Evolutionary conservation across 2,888 invertebrate species (phyloP), one percentile per base, ranked within the genome.

Genomic region (Ophonus ardosiacus): DNA sequence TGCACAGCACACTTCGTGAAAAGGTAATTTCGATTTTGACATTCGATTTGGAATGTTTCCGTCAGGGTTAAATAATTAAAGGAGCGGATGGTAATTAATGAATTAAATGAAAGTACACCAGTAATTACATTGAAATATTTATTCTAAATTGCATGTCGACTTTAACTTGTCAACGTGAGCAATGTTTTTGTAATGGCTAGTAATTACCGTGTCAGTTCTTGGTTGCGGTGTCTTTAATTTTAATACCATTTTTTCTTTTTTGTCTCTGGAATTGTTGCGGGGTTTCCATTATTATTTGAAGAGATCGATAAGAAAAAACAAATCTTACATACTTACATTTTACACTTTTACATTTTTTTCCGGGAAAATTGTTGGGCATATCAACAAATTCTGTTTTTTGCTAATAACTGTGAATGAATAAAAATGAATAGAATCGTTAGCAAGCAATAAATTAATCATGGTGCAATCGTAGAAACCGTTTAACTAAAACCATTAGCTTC

Each of bases 71-170:
- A 81, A 81, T 81, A 71, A 81, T 81, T 81, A 51, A 81, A 24
- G 13, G 68, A 51, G 2, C 71, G 68, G 43, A 56, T 68, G 7
- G 68, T 81, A 81, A 81, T 81, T 81, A 81, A 81, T 81, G 81
- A 68, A 81, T 81, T 81, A 68, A 71, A 71, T 71, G 68, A 51
- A 57, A 68, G 18, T 81, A 81, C 68, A 71, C 71, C 31, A 31
- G 81, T 81, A 81, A 81, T 81, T 81, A 81, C 71, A 31, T 40
- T 68, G 51, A 71, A 81, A 81, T 81, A 81, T 81, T 81, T 71
- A 81, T 81, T 43, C 15, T 68, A 71, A 81, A 81, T 81, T 68
- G 81, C 81, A 81, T 81, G 81, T 61, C 71, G 51, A 17, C 7
- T 71, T 71, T 71, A 68, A 68, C 81, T 68, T 68, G 71, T 71